Percentiles rank a stretch among this genome's conserved stretches.
These are phyloP conservation scores for Glareola pratincola DNA, from an alignment of 2,113 vertebrate genomes.

Conservation along the genomic window DNA sequence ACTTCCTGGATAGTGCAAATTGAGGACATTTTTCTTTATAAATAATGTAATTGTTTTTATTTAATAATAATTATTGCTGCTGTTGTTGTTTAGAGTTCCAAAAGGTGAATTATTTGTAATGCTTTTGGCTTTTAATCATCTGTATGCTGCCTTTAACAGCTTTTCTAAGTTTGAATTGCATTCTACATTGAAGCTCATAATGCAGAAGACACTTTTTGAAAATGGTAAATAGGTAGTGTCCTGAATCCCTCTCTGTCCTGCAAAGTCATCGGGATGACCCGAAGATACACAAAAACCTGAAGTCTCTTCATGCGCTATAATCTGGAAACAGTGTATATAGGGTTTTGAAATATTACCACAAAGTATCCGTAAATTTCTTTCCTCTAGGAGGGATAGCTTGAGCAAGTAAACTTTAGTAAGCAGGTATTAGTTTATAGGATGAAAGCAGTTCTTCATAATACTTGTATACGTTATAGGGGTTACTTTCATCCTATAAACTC, in stretches of 20 bases:
- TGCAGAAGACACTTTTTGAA: neutral
- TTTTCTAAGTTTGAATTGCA: neutral
- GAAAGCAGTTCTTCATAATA: neutral
- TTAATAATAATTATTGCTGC: neutral
- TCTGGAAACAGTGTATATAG: neutral
- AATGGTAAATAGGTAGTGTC: neutral
- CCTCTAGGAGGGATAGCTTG: neutral
- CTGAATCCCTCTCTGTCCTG: neutral
- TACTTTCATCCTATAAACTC: neutral
- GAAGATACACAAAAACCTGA: neutral
- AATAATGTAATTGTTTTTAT: neutral
- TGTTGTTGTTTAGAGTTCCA: neutral
- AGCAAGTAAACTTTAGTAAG: neutral
- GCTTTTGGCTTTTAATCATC: neutral
- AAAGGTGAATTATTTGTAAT: neutral
- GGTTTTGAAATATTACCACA: neutral
- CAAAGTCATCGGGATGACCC: neutral
- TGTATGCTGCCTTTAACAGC: neutral
- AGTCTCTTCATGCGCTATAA: neutral
- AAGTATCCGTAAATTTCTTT: neutral
- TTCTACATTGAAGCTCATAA: neutral
- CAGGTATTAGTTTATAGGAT: neutral
- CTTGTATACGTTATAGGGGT: neutral
- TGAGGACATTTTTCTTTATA: neutral
- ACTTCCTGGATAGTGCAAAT: neutral